phyloP scores from a whole-genome alignment of 2,797 vertebrate genomes.

The Microctenopoma steveboyesi region DNA sequence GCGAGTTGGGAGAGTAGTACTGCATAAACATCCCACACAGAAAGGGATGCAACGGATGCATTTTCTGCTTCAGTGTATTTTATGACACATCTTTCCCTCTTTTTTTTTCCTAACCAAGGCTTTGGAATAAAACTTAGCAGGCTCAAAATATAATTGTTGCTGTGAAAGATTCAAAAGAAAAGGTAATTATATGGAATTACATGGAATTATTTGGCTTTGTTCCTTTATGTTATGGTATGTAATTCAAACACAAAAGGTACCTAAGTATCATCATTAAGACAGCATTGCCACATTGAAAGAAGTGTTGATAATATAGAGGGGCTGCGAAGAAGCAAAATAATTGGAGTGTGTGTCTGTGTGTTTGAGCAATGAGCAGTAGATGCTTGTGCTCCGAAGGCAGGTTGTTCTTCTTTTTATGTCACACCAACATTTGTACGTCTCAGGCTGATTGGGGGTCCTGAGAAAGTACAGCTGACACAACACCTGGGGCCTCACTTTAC shows the following conservation, averaged over 20 bases:
- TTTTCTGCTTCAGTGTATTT: constrained; percentile 31
- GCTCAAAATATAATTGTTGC: constrained; percentile 26
- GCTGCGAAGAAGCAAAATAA: constrained; percentile 27
- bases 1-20: neutral
- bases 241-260: constrained; percentile 64
- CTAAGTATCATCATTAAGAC: constrained; percentile 45
- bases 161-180: constrained; percentile 35
- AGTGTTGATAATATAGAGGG: constrained; percentile 24
- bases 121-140: constrained; percentile 1
- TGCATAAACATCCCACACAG: neutral
- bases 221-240: constrained; percentile 42
- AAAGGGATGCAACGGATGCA: constrained; percentile 7
- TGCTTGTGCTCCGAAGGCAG: constrained; percentile 30
- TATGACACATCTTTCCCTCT: neutral
- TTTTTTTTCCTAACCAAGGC: neutral
- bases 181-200: constrained; percentile 58
- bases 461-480: constrained; percentile 60
- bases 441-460: constrained; percentile 66
- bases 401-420: constrained; percentile 39
- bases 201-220: constrained; percentile 57
- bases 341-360: constrained; percentile 10
- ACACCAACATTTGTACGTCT: constrained; percentile 44
- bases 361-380: constrained; percentile 1
- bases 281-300: constrained; percentile 13
- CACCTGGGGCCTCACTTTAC: constrained; percentile 61